These are phyloP conservation scores for Drosophila anceps DNA, from an alignment of 2,888 invertebrate genomes.

Conservation along the genomic window DNA sequence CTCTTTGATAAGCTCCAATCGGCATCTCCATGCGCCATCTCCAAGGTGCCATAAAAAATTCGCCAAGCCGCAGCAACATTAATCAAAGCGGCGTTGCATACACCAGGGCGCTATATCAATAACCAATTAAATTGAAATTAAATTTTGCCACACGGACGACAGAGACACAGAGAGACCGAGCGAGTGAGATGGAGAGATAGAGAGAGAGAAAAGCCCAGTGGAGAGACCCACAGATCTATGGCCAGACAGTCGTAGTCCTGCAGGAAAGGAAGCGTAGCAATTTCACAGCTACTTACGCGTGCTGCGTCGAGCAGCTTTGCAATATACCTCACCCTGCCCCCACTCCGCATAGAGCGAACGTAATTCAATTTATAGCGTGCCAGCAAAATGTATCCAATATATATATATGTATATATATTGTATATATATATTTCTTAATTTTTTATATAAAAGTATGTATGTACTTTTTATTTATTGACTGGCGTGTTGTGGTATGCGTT, in stretches of 20 bases:
- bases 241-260: slow-evolving; percentile 24
- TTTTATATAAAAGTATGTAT: slow-evolving; percentile 26
- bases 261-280: slow-evolving; percentile 67
- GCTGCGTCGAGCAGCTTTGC: slow-evolving; percentile 60
- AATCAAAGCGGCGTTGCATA: slow-evolving; percentile 76
- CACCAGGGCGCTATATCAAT: slow-evolving; percentile 77
- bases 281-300: slow-evolving; percentile 78
- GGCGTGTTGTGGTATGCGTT: slow-evolving; percentile 70
- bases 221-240: slow-evolving; percentile 27
- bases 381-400: slow-evolving; percentile 66
- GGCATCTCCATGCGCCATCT: slow-evolving; percentile 39
- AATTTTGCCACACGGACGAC: slow-evolving; percentile 64
- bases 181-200: neutral
- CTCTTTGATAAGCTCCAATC: slow-evolving; percentile 24
- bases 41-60: slow-evolving; percentile 78
- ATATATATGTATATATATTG: slow-evolving; percentile 44
- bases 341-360: slow-evolving; percentile 31
- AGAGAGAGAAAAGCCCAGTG: slow-evolving; percentile 17
- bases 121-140: slow-evolving; percentile 80
- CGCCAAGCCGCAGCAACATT: slow-evolving; percentile 75
- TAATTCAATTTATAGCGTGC: slow-evolving; percentile 75
- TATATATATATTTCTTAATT: slow-evolving; percentile 47
- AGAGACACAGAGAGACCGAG: neutral
- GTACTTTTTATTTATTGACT: slow-evolving; percentile 75
- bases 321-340: slow-evolving; percentile 17